Evolutionary conservation across 2,888 invertebrate species (phyloP), one percentile per base, ranked within the genome.

Genomic region (Epinotia bilunana): DNA sequence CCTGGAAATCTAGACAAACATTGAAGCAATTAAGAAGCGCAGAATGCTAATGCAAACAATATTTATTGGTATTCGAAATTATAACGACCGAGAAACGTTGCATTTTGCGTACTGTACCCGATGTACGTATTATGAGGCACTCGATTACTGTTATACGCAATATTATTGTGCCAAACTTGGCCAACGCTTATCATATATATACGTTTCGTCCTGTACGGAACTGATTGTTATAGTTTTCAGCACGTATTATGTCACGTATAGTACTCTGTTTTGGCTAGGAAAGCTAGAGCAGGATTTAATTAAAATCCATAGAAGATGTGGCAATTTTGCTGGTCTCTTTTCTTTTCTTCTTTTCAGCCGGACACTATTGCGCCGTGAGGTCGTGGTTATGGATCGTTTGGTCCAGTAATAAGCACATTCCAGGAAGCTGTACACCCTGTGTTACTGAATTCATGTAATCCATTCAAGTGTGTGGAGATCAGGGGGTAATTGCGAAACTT

Each of bases 81-180:
- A 33, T 0, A 33, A 33, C n/a, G 57, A 7, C 1, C n/a, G 20
- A 20, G 57, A 23, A 23, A 53, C 53, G 53, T 23, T 28, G 6
- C 39, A 57, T 18, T 39, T 57, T n/a, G 46, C 43, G 28, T 16
- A 68, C 67, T 68, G 73, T 73, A 73, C 73, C 43, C 53, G 58
- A 23, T 71, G 55, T 49, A 64, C 67, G 61, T 72, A 72, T 72
- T 72, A 72, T 72, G 55, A 62, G 75, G 72, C 64, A 49, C 70
- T 62, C 75, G 67, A 75, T 75, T 72, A 72, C 75, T 67, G 75
- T 71, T 71, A 70, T 67, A 72, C 75, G 71, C 75, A 75, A 39
- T 72, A 67, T 72, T 67, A 75, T 75, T 75, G 75, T 75, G 67
- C 75, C 75, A 9, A 75, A 75, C 55, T 75, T 75, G 72, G 75